phyloP scores from a whole-genome alignment of 1,140 invertebrate species.

The Temnothorax nylanderi region DNA sequence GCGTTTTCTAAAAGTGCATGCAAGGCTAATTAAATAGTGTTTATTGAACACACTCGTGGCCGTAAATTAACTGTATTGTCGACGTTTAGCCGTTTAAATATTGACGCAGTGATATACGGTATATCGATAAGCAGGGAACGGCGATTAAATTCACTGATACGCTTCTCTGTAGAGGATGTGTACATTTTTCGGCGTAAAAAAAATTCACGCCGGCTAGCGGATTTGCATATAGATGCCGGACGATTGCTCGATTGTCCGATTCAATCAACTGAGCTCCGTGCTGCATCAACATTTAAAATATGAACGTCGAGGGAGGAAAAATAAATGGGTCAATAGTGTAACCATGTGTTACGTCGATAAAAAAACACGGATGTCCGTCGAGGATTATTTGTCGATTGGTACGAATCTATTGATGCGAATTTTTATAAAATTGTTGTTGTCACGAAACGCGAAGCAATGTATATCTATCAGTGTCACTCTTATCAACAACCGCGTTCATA shows the following conservation, averaged over 20 bases:
- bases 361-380: conserved; percentile 18
- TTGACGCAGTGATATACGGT: conserved; percentile 19
- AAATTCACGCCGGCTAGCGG: background rate
- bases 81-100: conserved; percentile 50
- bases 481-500: background rate
- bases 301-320: conserved; percentile 28
- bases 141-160: conserved; percentile 50
- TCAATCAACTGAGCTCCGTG: conserved; percentile 45
- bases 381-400: conserved; percentile 22
- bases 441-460: background rate
- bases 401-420: background rate
- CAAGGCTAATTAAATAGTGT: background rate
- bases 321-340: conserved; percentile 25
- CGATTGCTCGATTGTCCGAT: conserved; percentile 31
- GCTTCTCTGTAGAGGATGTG: background rate
- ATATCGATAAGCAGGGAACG: conserved; percentile 41
- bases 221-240: conserved; percentile 19
- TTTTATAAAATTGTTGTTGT: conserved; percentile 11
- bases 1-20: conserved; percentile 16
- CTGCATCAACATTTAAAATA: conserved; percentile 56
- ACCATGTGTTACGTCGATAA: conserved; percentile 29
- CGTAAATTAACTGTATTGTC: conserved; percentile 40
- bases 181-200: conserved; percentile 37
- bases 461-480: background rate
- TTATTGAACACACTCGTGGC: conserved; percentile 13